Evolutionary conservation across 2,888 invertebrate species (phyloP).

Genomic region (Lagria hirta): DNA sequence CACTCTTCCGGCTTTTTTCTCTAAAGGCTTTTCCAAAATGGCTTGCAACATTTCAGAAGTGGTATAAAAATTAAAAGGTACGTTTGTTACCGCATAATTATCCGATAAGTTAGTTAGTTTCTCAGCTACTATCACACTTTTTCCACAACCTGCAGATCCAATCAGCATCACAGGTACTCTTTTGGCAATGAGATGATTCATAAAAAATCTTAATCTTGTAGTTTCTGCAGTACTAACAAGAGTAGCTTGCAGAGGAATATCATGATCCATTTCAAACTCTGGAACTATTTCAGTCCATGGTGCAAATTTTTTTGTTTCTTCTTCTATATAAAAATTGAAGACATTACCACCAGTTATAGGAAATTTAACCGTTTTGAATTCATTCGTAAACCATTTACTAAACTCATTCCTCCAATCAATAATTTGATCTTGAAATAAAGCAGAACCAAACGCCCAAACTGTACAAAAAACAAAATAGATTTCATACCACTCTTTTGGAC

Average conservation of each 20-base stretch:
- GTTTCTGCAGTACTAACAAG: constrained; percentile 90
- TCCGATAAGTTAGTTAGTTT: constrained; percentile 75
- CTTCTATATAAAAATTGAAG: constrained; percentile 88
- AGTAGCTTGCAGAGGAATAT: constrained; percentile 75
- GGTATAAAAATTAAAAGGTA: constrained; percentile 94
- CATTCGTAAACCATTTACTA: constrained; percentile 91
- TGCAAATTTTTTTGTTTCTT: constrained; percentile 78
- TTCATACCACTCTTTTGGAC: constrained; percentile 93
- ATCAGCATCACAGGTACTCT: constrained; percentile 88
- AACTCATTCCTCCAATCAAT: constrained; percentile 92
- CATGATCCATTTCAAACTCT: constrained; percentile 79
- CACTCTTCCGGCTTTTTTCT: constrained; percentile 93
- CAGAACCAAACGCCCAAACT: constrained; percentile 93
- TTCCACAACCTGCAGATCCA: constrained; percentile 87
- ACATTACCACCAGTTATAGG: constrained; percentile 74
- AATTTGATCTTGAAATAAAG: constrained; percentile 86
- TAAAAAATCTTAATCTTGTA: constrained; percentile 77
- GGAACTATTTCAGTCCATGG: constrained; percentile 85
- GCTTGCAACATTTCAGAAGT: constrained; percentile 89
- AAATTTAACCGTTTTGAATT: constrained; percentile 90
- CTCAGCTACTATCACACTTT: constrained; percentile 87
- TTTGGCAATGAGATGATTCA: constrained; percentile 77
- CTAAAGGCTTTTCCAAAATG: constrained; percentile 86
- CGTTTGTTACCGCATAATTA: constrained; percentile 80
- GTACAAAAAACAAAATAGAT: constrained; percentile 88